These are phyloP conservation scores for Parapsyche elsis DNA, from an alignment of 1,140 invertebrate genomes.

Conservation along the genomic window DNA sequence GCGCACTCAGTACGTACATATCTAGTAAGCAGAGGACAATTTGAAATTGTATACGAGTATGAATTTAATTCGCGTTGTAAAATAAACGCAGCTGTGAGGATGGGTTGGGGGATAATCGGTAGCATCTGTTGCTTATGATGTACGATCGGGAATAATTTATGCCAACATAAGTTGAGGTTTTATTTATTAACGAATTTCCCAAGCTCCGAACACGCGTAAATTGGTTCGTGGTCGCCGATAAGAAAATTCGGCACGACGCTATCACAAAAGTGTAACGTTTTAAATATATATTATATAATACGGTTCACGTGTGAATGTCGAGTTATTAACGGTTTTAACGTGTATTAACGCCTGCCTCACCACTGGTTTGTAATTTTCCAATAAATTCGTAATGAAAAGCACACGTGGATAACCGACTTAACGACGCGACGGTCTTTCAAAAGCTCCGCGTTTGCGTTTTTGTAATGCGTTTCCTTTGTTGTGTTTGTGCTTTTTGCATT, in stretches of 20 bases:
- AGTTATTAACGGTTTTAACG: slow-evolving; percentile 14
- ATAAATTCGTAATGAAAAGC: slow-evolving; percentile 6
- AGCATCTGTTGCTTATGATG: slow-evolving; percentile 32
- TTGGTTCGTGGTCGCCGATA: no score
- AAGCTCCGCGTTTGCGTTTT: no score
- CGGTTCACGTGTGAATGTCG: neutral
- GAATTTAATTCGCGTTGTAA: no score
- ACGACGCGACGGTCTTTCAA: no score
- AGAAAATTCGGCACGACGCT: neutral
- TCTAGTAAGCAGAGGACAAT: neutral
- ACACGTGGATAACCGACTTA: neutral
- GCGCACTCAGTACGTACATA: neutral
- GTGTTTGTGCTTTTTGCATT: no score
- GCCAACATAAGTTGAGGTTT: neutral
- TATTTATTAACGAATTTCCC: no score
- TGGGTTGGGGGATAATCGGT: neutral
- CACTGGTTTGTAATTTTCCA: slow-evolving; percentile 7
- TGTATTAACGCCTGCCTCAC: neutral
- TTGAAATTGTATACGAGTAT: no score
- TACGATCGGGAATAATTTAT: slow-evolving; percentile 15
- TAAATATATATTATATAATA: neutral
- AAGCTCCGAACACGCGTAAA: no score
- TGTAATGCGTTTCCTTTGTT: no score
- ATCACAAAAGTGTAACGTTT: neutral
- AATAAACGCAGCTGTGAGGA: neutral